Percentiles rank a stretch among this genome's conserved stretches.
phyloP scores from a whole-genome alignment of 2,113 vertebrate species.

The Coryphaenoides rupestris region DNA sequence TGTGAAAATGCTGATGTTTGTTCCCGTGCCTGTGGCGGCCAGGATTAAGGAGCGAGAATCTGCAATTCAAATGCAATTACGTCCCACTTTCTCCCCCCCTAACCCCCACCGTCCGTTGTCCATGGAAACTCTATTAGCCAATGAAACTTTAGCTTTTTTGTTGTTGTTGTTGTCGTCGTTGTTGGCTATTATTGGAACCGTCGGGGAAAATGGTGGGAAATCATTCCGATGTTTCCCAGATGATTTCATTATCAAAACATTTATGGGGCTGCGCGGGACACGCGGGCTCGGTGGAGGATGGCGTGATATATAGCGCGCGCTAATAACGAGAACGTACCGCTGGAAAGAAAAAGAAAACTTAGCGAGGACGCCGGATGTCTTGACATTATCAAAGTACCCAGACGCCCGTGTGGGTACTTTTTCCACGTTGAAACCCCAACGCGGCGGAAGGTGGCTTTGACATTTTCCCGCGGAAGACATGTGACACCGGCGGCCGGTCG shows the following conservation, averaged over 20 bases:
- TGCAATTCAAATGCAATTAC: constrained; percentile 64
- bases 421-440: no score
- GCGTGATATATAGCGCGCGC: no score
- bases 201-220: constrained; percentile 33
- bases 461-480: no score
- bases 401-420: no score
- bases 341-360: constrained; percentile 13
- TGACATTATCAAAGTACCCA: no score
- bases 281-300: no score
- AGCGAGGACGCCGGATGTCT: no score
- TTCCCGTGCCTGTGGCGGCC: constrained; percentile 44
- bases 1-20: constrained; percentile 66
- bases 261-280: no score
- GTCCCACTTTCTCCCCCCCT: constrained; percentile 18
- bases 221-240: constrained; percentile 38
- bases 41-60: constrained; percentile 49
- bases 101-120: constrained; percentile 19
- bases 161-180: no score
- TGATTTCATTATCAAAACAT: constrained; percentile 48
- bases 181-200: constrained; percentile 19
- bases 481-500: no score
- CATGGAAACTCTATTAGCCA: constrained; percentile 41
- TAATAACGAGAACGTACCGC: no score
- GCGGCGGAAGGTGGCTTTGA: no score
- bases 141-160: constrained; percentile 46